Conservation (phyloP, 2,888 invertebrate genomes). For the Charanyca ferruginea region DNA sequence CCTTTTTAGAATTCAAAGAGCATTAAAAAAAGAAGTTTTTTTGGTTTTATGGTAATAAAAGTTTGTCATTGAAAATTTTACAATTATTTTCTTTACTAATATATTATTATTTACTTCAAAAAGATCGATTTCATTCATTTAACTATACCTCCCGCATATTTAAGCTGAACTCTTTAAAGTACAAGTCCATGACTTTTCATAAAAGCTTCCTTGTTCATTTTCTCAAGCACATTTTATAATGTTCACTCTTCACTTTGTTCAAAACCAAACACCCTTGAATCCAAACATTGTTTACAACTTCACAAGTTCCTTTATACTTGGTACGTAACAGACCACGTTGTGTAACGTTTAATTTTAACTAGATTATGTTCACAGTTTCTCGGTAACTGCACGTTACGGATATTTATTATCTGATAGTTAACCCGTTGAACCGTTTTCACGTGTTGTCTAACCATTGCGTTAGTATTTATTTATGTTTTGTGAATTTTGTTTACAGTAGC, state of each 20-base stretch:
- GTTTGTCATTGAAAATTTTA: no score
- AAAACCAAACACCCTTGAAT: constrained; percentile 48
- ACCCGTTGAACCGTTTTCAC: constrained; percentile 71
- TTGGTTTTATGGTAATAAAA: no score
- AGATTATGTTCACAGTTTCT: constrained; percentile 70
- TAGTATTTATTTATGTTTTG: constrained; percentile 74
- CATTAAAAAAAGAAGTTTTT: no score
- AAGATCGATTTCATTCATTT: no score
- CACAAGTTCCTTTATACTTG: constrained; percentile 30
- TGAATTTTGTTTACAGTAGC: constrained; percentile 57
- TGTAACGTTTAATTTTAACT: constrained; percentile 73
- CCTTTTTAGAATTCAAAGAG: no score
- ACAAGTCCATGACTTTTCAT: no score
- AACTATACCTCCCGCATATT: no score
- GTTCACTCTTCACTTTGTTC: constrained; percentile 15
- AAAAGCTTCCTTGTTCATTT: neutral
- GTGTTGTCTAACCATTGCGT: constrained; percentile 64
- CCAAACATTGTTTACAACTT: constrained; percentile 46
- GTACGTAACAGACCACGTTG: constrained; percentile 40
- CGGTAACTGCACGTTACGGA: constrained; percentile 68
- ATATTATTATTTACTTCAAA: no score
- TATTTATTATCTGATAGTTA: constrained; percentile 80
- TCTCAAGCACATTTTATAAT: neutral
- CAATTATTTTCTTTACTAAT: no score
- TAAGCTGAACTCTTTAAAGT: neutral